Evolutionary conservation across 2,888 invertebrate genomes (phyloP).

Genomic region (Tetranychus piercei): DNA sequence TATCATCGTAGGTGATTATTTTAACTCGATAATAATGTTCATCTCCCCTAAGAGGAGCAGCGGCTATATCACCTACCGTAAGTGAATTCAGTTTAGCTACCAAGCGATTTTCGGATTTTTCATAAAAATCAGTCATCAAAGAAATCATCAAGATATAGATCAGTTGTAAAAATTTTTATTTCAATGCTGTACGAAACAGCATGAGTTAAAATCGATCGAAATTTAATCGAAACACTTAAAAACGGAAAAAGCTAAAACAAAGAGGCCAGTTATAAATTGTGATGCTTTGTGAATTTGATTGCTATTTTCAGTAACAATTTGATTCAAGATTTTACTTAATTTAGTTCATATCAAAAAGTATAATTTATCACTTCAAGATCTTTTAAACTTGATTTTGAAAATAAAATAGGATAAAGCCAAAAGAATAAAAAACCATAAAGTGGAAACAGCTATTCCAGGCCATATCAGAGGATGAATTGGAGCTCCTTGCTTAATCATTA

Average conservation of each 20-base stretch:
- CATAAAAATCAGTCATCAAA: slow-evolving; percentile 12
- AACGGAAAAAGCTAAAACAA: too few species aligned
- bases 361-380: not conserved
- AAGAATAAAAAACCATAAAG: not conserved
- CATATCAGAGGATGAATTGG: not conserved
- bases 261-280: too few species aligned
- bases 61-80: slow-evolving; percentile 7
- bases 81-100: not conserved
- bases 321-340: too few species aligned
- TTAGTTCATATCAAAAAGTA: too few species aligned
- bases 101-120: not conserved
- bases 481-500: slow-evolving; percentile 5
- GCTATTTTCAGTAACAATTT: too few species aligned
- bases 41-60: slow-evolving; percentile 1
- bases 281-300: too few species aligned
- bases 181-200: too few species aligned
- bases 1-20: not conserved
- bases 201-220: too few species aligned
- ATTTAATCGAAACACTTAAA: too few species aligned
- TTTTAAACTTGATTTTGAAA: not conserved
- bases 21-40: slow-evolving; percentile 8
- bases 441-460: slow-evolving; percentile 2
- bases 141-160: too few species aligned
- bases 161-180: too few species aligned
- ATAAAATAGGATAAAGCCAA: not conserved